Evolutionary conservation across 2,888 invertebrate species (phyloP).

Genomic region (Eucera pruinosa): DNA sequence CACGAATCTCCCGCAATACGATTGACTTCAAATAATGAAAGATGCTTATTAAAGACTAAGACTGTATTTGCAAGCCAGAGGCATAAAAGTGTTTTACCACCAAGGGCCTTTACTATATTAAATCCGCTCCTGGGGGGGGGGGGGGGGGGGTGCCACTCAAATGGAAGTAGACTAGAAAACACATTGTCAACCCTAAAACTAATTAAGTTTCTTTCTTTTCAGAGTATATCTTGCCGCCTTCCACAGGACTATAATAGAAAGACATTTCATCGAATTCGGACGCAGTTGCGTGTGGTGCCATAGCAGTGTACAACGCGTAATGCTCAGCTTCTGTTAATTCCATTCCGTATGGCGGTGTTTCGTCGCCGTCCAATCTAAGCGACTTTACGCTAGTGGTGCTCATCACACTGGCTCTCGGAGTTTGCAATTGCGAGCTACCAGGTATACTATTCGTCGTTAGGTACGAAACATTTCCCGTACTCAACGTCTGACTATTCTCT

Average conservation of each 20-base stretch:
- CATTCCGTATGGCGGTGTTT: slow-evolving; percentile 82
- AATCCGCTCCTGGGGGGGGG: too few species aligned
- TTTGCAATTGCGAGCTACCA: slow-evolving; percentile 58
- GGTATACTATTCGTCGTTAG: slow-evolving; percentile 54
- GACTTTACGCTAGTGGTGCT: slow-evolving; percentile 74
- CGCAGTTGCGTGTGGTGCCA: slow-evolving; percentile 93
- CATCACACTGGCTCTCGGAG: slow-evolving; percentile 72
- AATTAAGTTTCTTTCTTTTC: slow-evolving; percentile 76
- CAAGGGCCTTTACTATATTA: too few species aligned
- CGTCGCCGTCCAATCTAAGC: slow-evolving; percentile 73
- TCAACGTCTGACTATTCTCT: slow-evolving; percentile 66
- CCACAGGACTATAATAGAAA: slow-evolving; percentile 93
- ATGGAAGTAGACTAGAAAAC: slow-evolving; percentile 55
- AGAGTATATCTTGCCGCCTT: slow-evolving; percentile 89
- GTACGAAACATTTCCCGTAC: slow-evolving; percentile 60
- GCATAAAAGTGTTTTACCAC: too few species aligned
- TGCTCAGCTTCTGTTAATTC: slow-evolving; percentile 95
- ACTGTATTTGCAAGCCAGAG: too few species aligned
- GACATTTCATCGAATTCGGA: slow-evolving; percentile 96
- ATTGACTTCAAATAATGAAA: too few species aligned
- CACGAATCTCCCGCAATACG: too few species aligned
- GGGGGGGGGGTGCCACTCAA: slow-evolving; percentile 33
- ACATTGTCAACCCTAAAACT: slow-evolving; percentile 2
- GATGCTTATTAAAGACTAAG: too few species aligned
- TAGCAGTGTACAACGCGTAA: slow-evolving; percentile 93